Evolutionary conservation across 1,140 invertebrate species (phyloP), one percentile per base, ranked within the genome.

Genomic region (Drosophila obscura): DNA sequence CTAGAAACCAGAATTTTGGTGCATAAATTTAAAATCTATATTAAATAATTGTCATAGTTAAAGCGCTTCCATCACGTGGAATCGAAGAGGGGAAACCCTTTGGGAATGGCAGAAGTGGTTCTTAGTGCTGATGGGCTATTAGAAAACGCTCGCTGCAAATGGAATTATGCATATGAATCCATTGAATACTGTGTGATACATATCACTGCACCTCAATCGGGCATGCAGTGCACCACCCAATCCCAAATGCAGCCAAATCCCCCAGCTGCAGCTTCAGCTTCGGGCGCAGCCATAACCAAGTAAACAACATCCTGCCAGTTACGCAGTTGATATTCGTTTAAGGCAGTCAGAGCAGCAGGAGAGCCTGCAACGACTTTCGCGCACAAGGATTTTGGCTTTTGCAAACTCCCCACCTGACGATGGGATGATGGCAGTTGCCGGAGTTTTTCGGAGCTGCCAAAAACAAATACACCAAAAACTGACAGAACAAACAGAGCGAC

Each of bases 301-400:
- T 87, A 88, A 88, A 75, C 71, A 82, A 62, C 78, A 79, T 78
- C 75, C 83, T 88, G 68, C 63, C 81, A 2, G 35, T 2, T 13
- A 69, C 75, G 75, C 75, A 76, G 87, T 87, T 82, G 74, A 87
- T 88, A 87, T 88, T 79, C 78, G 83, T 80, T 82, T 76, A 79
- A 66, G 74, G 67, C 64, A 66, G 63, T 73, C 49, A 13, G 49
- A 31, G 19, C n/a, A 16, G 66, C 68, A 22, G 24, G 49, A 35
- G 19, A 16, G 39, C 39, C 51, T 45, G 16, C 24, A 22, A 3
- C 26, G 16, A 28, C 46, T 31, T 45, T 68, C 1, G 19, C 58
- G 49, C 60, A 57, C 49, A 26, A 72, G 61, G 73, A 80, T 81
- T 77, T 81, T 88, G 66, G 74, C 79, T 87, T 69, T 87, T 73